Conservation (phyloP, 2,113 vertebrate genomes). For the Otolemur garnettii region DNA sequence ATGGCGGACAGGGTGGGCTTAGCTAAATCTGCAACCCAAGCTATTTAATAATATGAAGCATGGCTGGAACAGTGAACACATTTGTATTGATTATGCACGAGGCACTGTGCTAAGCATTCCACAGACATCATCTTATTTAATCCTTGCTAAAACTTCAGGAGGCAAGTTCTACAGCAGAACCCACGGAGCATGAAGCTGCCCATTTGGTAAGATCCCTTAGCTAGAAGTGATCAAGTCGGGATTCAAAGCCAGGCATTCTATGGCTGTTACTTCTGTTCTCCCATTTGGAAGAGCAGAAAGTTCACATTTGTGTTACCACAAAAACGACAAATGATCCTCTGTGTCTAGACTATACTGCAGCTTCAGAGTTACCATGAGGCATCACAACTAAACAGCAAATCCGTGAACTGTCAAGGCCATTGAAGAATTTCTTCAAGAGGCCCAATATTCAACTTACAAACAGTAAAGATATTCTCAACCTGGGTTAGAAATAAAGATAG, state of each 20-base stretch:
- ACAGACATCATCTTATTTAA: not conserved
- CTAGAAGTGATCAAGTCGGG: not conserved
- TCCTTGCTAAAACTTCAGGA: not conserved
- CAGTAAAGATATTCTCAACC: not conserved
- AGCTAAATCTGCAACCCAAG: not conserved
- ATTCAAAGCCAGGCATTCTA: not conserved
- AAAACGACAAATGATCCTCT: not conserved
- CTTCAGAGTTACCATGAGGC: not conserved
- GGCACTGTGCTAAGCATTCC: not conserved
- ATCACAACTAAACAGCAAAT: not conserved
- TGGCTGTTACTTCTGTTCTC: not conserved
- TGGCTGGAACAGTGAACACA: not conserved
- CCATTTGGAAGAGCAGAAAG: not conserved
- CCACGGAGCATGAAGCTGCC: not conserved
- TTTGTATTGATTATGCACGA: not conserved
- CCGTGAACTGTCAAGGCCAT: not conserved
- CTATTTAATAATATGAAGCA: not conserved
- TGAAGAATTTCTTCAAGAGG: not conserved
- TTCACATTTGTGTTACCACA: not conserved
- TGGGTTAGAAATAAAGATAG: conserved; percentile 31
- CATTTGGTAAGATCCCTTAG: not conserved
- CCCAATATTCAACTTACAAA: not conserved
- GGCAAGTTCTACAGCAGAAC: not conserved
- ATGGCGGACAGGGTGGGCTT: not conserved
- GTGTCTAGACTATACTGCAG: not conserved